These are phyloP conservation scores for Perizoma flavofasciatum DNA, from an alignment of 2,888 invertebrate genomes.

Conservation along the genomic window DNA sequence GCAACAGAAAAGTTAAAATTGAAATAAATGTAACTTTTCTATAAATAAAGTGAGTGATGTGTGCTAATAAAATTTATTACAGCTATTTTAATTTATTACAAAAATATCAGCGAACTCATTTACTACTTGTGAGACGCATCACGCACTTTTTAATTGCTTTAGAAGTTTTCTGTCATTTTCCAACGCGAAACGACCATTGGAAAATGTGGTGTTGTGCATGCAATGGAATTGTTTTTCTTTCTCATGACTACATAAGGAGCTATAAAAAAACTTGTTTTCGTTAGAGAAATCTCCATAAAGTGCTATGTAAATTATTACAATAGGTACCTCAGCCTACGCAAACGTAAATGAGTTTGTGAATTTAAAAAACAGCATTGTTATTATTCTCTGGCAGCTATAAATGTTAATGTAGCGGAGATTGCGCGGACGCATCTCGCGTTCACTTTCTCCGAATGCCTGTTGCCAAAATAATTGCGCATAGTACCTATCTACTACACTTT, in stretches of 20 bases:
- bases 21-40: too few species aligned
- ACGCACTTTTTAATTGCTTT: conserved; percentile 28
- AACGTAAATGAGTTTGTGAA: conserved; percentile 40
- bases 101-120: conserved; percentile 11
- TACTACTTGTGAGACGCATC: conserved; percentile 25
- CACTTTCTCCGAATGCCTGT: conserved; percentile 56
- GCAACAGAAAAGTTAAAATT: too few species aligned
- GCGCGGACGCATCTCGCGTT: conserved; percentile 47
- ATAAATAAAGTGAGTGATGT: neutral
- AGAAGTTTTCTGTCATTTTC: conserved; percentile 10
- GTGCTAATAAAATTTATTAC: conserved; percentile 19
- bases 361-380: conserved; percentile 41
- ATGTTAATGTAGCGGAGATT: conserved; percentile 46
- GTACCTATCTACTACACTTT: conserved; percentile 27
- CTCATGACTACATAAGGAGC: conserved; percentile 10
- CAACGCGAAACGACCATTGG: conserved; percentile 4
- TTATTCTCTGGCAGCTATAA: conserved; percentile 42
- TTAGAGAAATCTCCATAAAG: conserved; percentile 31
- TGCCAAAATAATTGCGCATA: conserved; percentile 51
- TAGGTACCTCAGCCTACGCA: conserved; percentile 19
- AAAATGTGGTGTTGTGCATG: conserved; percentile 23
- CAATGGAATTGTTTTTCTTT: conserved; percentile 18
- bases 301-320: conserved; percentile 23
- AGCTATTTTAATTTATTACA: conserved; percentile 18
- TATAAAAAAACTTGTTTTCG: conserved; percentile 8